Evolutionary conservation across 1,140 invertebrate genomes (phyloP), one percentile per base, ranked within the genome.

Genomic region (Aphaenogaster ashmeadi): DNA sequence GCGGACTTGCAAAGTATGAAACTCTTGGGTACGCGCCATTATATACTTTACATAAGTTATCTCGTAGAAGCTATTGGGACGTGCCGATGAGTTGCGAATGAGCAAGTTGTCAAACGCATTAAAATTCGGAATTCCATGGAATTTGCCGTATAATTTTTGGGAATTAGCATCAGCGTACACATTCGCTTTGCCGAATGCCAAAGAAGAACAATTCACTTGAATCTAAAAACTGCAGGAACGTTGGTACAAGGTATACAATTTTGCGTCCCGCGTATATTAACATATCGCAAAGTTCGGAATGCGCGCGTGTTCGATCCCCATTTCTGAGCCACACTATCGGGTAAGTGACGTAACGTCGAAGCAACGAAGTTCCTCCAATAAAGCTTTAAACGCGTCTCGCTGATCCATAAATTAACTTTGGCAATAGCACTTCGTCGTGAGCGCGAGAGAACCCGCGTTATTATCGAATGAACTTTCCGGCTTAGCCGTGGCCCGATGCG

Each of bases 391-490:
- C 69, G 69, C 58, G 69, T 74, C 69, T 84, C 69, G 69, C 41
- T 33, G n/a, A 75, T 60, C 80, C 69, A 60, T 75, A 84, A 84
- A 84, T 84, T 84, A 84, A 84, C 69, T 84, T 75, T 4, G 56
- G 80, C 69, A 84, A 75, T 84, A 84, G 58, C 80, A 75, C 21
- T 84, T 60, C 41, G 69, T 75, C 69, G 80, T 13, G 54, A n/a
- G 66, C 41, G 41, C 66, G 66, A 27, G 21, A 3, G 54, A 71
- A 18, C 52, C 52, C 80, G 54, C 27, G 80, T 83, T 83, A 83
- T 84, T 84, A 84, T 84, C 69, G 54, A 84, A 84, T 74, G 41
- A 75, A 84, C 69, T 87, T 80, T 66, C 62, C 69, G 33, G 69
- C 66, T 47, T 74, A 75, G 44, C 54, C 54, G 54, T 27, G n/a